A percentile compares a stretch with the other conserved stretches of the same genome.
phyloP scores from a whole-genome alignment of 1,140 invertebrate genomes.

The Metopolophium dirhodum region DNA sequence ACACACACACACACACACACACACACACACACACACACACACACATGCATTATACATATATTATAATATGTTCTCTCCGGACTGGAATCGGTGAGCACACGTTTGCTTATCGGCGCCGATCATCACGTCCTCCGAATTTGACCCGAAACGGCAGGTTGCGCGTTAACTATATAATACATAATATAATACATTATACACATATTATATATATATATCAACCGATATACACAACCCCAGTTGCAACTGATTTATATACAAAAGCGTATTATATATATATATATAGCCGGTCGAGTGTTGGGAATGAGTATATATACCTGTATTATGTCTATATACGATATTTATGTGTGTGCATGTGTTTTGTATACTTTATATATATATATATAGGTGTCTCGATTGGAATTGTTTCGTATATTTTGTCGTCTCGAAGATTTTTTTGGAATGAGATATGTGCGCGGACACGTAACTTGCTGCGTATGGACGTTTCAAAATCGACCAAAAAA shows the following conservation, averaged over 20 bases:
- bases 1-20: not conserved
- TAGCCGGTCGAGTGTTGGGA: not conserved
- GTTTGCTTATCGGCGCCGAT: constrained; percentile 41
- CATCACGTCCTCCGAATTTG: constrained; percentile 34
- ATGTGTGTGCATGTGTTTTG: not conserved
- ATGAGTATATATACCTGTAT: constrained; percentile 21
- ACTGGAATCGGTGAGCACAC: constrained; percentile 16
- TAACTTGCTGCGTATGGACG: not conserved
- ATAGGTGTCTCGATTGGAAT: constrained; percentile 37
- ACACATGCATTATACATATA: not conserved
- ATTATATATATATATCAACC: constrained; percentile 28
- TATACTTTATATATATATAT: not conserved
- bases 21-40: not conserved
- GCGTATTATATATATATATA: not conserved
- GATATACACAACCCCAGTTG: constrained; percentile 21
- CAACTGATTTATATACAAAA: constrained; percentile 49
- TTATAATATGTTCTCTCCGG: not conserved
- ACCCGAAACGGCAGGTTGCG: constrained; percentile 51
- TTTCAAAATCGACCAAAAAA: constrained; percentile 40
- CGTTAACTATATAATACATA: constrained; percentile 12
- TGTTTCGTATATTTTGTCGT: constrained; percentile 10
- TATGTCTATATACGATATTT: not conserved
- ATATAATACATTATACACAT: not conserved
- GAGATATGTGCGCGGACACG: not conserved
- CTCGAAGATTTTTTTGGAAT: not conserved